phyloP scores from a whole-genome alignment of 2,113 vertebrate species.

The Falco punctatus region DNA sequence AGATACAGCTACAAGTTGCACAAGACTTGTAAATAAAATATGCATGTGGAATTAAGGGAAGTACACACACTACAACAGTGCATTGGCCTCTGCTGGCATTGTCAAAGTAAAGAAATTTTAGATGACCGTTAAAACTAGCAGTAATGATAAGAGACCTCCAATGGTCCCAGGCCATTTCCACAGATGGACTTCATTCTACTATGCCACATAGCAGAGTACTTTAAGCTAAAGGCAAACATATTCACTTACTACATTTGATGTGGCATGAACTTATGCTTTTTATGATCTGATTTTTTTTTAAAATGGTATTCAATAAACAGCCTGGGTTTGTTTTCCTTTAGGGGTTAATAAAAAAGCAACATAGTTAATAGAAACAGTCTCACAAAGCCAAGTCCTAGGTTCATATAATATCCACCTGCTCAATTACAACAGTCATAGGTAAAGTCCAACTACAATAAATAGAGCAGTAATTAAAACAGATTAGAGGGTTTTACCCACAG shows the following conservation, averaged over 20 bases:
- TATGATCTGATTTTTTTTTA: not conserved
- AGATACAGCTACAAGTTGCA: not conserved
- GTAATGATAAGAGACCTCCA: not conserved
- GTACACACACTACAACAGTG: not conserved
- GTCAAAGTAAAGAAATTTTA: not conserved
- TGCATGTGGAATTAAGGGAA: not conserved
- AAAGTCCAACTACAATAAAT: not conserved
- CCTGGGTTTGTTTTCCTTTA: not conserved
- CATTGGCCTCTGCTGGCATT: not conserved
- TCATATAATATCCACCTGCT: not conserved
- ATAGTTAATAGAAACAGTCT: not conserved
- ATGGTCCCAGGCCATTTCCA: not conserved
- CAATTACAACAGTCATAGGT: not conserved
- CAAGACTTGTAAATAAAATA: not conserved
- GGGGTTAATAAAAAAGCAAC: not conserved
- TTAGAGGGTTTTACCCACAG: not conserved
- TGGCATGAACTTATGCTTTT: not conserved
- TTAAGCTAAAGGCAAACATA: not conserved
- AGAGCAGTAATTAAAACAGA: not conserved
- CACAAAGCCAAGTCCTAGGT: not conserved
- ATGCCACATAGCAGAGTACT: not conserved
- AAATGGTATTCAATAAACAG: not conserved
- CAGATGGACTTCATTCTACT: not conserved
- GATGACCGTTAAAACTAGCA: rapidly evolving
- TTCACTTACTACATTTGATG: not conserved